Evolutionary conservation across 1,140 invertebrate species (phyloP), one percentile per base, ranked within the genome.

Genomic region (Drosophila serrata): DNA sequence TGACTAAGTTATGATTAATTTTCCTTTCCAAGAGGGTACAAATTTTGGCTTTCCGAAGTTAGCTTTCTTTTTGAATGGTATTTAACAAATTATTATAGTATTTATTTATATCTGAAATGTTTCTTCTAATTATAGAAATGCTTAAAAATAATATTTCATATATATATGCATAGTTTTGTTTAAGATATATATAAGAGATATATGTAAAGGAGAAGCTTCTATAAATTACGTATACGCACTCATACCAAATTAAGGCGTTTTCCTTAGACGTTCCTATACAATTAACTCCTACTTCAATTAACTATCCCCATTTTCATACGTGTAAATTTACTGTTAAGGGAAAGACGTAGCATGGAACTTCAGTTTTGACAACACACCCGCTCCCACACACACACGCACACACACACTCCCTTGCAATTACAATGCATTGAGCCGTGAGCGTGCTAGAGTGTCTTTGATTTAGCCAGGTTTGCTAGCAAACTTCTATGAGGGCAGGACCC

Each of bases 381-480:
- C 75, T 4, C 24, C 24, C 24, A 2, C 24, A 24, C 24, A 24
- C 24, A 24, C 24, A 24, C 24, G 4, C 76, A 46, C 72, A 72
- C 68, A 73, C 53, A 57, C 48, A 48, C 51, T 31, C 24, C 27
- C 39, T 17, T 29, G 63, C 68, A 75, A 64, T 62, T 64, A 53
- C 67, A 65, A 75, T 76, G 84, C 84, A 88, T 87, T 88, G 84
- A 88, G 84, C 82, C 77, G 77, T 75, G 72, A 69, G 79, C 63
- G 49, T 57, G 39, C 63, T 72, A 27, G 31, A 65, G 39, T 39
- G 46, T 46, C 76, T 84, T 74, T 88, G 82, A 87, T 88, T 87
- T 64, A 55, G 27, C 46, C 49, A n/a, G 53, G 74, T 57, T 70
- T 31, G 68, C 31, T 39, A 43, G 43, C 15, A 59, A 43, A 24